phyloP scores from a whole-genome alignment of 2,113 vertebrate genomes.

The Varanus salvator region DNA sequence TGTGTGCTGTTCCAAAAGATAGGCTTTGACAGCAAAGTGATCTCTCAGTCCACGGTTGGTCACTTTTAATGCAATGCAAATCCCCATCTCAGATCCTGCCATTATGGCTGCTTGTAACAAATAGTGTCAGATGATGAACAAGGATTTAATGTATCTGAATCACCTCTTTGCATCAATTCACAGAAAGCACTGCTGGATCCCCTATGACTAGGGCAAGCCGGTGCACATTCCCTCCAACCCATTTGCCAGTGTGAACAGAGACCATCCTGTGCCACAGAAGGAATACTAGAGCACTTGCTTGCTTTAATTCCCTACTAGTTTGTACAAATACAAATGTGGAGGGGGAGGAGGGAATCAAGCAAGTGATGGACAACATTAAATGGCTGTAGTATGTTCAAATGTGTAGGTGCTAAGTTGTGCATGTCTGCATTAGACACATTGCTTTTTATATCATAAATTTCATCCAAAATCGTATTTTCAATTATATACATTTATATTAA shows the following conservation, averaged over 20 bases:
- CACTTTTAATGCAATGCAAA: neutral
- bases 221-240: neutral
- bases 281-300: neutral
- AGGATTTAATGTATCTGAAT: neutral
- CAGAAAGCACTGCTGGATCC: neutral
- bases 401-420: neutral
- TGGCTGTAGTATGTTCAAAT: neutral
- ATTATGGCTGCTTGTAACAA: neutral
- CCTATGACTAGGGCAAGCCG: neutral
- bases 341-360: too few species aligned
- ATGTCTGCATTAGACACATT: neutral
- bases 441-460: neutral
- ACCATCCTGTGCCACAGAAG: neutral
- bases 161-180: neutral
- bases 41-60: too few species aligned
- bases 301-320: neutral
- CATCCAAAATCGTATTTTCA: neutral
- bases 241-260: neutral
- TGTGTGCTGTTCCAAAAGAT: neutral
- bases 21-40: neutral
- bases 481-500: neutral
- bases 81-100: too few species aligned
- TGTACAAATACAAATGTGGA: neutral
- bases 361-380: neutral
- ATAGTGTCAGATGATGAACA: neutral